Evolutionary conservation across 2,888 invertebrate genomes (phyloP).

Genomic region (Synergus gifuensis): DNA sequence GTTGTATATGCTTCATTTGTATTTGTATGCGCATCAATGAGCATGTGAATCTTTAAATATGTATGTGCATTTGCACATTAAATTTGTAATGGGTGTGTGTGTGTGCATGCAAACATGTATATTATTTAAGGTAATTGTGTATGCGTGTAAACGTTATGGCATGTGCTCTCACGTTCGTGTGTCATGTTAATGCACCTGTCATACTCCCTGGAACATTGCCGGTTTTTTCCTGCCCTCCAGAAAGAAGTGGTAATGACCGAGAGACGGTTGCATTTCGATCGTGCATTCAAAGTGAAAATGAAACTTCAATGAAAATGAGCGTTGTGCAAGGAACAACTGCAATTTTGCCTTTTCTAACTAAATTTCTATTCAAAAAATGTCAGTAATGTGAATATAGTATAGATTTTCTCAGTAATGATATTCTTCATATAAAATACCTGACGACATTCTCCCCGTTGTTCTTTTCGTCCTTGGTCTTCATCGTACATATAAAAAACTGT

Average conservation of each 20-base stretch:
- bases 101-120: background rate
- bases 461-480: slow-evolving; percentile 23
- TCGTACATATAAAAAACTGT: background rate
- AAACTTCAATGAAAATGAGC: slow-evolving; percentile 23
- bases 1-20: background rate
- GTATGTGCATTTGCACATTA: background rate
- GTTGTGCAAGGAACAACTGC: background rate
- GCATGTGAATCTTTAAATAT: background rate
- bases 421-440: background rate
- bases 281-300: slow-evolving; percentile 28
- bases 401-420: slow-evolving; percentile 11
- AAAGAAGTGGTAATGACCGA: slow-evolving; percentile 41
- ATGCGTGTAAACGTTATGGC: slow-evolving; percentile 38
- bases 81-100: no score
- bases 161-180: slow-evolving; percentile 33
- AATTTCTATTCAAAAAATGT: no score
- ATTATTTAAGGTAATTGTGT: background rate
- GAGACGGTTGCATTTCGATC: slow-evolving; percentile 32
- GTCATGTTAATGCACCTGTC: slow-evolving; percentile 42
- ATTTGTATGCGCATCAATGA: background rate
- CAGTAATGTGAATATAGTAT: no score
- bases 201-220: slow-evolving; percentile 36
- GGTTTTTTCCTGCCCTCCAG: slow-evolving; percentile 36
- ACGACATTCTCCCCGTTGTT: background rate
- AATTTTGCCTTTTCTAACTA: background rate